Evolutionary conservation across 2,113 vertebrate genomes (phyloP), one percentile per base, ranked within the genome.

Genomic region (Motacilla tschutschensis): DNA sequence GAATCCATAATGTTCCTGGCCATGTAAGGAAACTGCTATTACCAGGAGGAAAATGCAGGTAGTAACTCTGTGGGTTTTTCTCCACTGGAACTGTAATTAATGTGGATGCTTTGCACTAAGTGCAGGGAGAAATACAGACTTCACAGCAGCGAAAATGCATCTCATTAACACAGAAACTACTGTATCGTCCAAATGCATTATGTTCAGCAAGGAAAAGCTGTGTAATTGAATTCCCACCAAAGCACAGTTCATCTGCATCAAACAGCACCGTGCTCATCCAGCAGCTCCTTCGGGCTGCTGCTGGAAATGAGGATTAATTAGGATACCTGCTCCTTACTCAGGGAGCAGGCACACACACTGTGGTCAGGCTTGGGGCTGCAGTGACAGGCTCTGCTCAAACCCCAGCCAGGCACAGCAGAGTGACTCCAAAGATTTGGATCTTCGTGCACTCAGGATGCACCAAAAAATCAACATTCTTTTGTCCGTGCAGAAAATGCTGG

Each of bases 171-270:
- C 82, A 17, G 20, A 60, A 92, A 79, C 88, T 22, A 62, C 93
- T 83, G 89, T 85, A 88, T 93, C 66, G 26, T 93, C 94, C 87
- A 88, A 92, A 87, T 89, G 90, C 89, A 90, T 92, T 89, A 75
- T 78, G 70, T 82, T 90, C 79, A n/a, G 62, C 5, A 12, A 93
- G 85, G 91, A 93, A 69, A 91, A 92, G 84, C 57, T 36, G 36
- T 71, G 87, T 90, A 90, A 95, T 93, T 95, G 95, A 96, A 93
- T 95, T 93, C 85, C 85, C 89, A 95, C 79, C 93, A 91, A 93
- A 95, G 93, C 91, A 70, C 83, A 73, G 80, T 88, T 95, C 93
- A 91, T 85, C 94, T 85, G 90, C 92, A 93, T 87, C 92, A 65
- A 82, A 78, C 40, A 54, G 84, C 88, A 64, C 18, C 8, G 44